A percentile compares a stretch with the other conserved stretches of the same genome.
Conservation (phyloP, 2,888 invertebrate genomes). For the Rhimphoctona megacephalus region DNA sequence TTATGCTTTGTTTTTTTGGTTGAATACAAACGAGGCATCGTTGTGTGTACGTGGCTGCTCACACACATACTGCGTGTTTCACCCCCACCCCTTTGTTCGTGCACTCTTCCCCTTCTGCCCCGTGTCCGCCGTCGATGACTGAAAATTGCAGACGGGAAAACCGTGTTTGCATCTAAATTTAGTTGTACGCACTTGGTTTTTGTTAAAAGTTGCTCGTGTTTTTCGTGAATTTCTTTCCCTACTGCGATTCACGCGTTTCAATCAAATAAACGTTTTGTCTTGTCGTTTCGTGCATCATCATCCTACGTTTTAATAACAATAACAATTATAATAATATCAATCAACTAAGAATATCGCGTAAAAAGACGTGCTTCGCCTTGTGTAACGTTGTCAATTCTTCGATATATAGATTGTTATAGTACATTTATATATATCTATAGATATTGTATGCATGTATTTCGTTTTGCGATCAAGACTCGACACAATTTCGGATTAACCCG, state of each 20-base stretch:
- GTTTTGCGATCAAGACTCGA: slow-evolving; percentile 10
- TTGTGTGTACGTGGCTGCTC: not conserved
- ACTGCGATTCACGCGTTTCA: not conserved
- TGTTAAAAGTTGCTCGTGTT: slow-evolving; percentile 31
- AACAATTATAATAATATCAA: slow-evolving; percentile 26
- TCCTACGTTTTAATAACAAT: not conserved
- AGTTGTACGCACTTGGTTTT: slow-evolving; percentile 49
- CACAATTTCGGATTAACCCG: slow-evolving; percentile 15
- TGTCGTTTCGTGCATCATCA: slow-evolving; percentile 1
- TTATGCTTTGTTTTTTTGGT: not conserved
- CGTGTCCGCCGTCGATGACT: slow-evolving; percentile 21
- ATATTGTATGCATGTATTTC: slow-evolving; percentile 20
- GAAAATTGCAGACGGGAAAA: slow-evolving; percentile 62
- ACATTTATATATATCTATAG: not conserved
- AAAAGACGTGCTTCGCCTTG: slow-evolving; percentile 32
- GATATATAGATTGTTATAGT: slow-evolving; percentile 9
- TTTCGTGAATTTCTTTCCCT: slow-evolving; percentile 27
- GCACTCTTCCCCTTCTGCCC: slow-evolving; percentile 5
- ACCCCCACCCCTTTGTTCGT: not conserved
- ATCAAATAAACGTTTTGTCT: not conserved
- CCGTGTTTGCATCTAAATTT: slow-evolving; percentile 65
- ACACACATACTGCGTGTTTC: slow-evolving; percentile 36
- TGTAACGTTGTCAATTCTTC: slow-evolving; percentile 47
- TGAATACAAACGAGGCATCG: not conserved
- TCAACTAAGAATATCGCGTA: slow-evolving; percentile 10